A percentile compares a stretch with the other conserved stretches of the same genome.
Evolutionary conservation across 2,113 vertebrate genomes (phyloP).

Genomic region (Engystomops pustulosus): DNA sequence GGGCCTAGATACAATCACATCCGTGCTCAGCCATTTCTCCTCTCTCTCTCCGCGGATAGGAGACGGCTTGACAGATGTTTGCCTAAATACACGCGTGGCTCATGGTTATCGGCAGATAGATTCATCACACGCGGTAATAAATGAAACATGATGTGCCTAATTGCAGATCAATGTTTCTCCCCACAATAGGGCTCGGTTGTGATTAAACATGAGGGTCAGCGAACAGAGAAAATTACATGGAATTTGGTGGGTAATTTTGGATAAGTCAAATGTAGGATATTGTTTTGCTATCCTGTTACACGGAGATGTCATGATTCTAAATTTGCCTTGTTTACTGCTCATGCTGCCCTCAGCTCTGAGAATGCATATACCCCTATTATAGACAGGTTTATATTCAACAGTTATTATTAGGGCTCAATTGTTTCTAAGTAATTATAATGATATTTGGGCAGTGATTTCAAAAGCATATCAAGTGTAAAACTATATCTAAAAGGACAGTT

Average conservation of each 20-base stretch:
- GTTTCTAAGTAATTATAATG: no score
- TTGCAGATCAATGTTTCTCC: conserved; percentile 32
- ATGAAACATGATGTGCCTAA: conserved; percentile 41
- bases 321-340: no score
- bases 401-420: no score
- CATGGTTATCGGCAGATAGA: conserved; percentile 26
- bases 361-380: no score
- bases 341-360: no score
- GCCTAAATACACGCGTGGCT: neutral
- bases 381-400: no score
- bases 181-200: neutral
- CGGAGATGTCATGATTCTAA: no score
- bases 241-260: neutral
- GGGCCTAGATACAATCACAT: neutral
- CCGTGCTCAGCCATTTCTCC: neutral
- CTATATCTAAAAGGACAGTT: no score
- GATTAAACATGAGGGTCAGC: neutral
- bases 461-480: no score
- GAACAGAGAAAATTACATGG: neutral
- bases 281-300: neutral
- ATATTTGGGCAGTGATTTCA: no score
- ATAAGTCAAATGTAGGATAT: neutral
- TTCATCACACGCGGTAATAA: conserved; percentile 19
- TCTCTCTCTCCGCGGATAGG: neutral
- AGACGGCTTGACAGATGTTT: conserved; percentile 8